Percentiles rank a stretch among this genome's conserved stretches.
phyloP scores from a whole-genome alignment of 2,113 vertebrate genomes.

The Anoura caudifer region DNA sequence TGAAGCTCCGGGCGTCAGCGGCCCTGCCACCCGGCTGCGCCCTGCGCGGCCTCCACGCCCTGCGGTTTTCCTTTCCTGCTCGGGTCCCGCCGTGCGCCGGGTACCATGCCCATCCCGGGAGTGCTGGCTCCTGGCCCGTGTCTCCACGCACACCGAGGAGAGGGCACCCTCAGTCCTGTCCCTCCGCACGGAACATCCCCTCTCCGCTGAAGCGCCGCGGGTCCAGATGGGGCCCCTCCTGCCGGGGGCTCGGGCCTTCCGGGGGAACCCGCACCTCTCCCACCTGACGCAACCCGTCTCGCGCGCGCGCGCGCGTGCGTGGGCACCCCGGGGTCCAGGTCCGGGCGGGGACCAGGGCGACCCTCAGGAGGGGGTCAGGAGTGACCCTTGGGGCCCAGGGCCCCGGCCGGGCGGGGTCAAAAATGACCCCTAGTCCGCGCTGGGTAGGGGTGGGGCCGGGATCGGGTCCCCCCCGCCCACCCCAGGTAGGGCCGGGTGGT shows the following conservation, averaged over 20 bases:
- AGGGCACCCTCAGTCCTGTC: neutral
- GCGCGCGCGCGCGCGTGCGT: fast-evolving
- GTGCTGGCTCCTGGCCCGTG: neutral
- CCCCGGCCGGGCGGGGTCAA: neutral
- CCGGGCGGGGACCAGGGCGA: fast-evolving
- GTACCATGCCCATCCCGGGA: neutral
- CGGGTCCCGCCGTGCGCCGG: neutral
- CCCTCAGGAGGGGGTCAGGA: neutral
- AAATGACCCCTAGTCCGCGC: neutral
- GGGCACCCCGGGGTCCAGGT: neutral
- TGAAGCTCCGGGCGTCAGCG: neutral
- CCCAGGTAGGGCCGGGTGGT: neutral
- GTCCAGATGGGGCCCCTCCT: too few relatives aligned
- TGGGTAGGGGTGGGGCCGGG: neutral
- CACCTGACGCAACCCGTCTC: neutral
- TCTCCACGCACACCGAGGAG: fast-evolving
- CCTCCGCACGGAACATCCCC: neutral
- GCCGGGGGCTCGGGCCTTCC: neutral
- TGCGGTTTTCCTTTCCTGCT: neutral
- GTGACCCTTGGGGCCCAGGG: neutral
- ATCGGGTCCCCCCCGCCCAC: neutral
- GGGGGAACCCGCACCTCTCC: neutral
- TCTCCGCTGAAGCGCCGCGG: neutral
- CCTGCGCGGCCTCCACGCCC: neutral
- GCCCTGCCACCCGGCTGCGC: neutral